A percentile compares a stretch with the other conserved stretches of the same genome.
Conservation (phyloP, 2,797 vertebrate genomes). For the Carapus acus region DNA sequence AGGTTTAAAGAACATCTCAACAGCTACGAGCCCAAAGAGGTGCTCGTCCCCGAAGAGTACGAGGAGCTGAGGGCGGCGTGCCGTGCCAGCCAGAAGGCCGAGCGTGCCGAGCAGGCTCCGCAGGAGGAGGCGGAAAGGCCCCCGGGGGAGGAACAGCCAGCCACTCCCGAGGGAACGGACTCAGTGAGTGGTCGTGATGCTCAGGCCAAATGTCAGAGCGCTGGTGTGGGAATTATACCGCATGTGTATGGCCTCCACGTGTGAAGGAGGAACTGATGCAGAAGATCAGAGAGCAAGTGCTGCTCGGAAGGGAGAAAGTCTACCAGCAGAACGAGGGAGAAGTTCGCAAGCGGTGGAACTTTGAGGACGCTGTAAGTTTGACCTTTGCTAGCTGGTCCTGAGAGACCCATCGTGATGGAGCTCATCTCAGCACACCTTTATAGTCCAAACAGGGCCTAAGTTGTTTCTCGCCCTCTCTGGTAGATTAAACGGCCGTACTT, state of each 20-base stretch:
- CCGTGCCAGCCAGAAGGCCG: slow-evolving; percentile 65
- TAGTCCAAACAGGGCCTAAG: too few relatives aligned
- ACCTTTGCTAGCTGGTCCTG: background rate
- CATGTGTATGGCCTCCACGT: background rate
- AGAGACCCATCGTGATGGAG: background rate
- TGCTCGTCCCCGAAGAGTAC: slow-evolving; percentile 74
- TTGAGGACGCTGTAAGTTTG: slow-evolving; percentile 75
- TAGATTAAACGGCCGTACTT: slow-evolving; percentile 87
- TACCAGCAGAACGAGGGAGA: slow-evolving; percentile 76
- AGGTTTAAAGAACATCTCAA: slow-evolving; percentile 78
- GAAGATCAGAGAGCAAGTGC: slow-evolving; percentile 73
- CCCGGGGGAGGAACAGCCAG: slow-evolving; percentile 75
- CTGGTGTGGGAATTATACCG: background rate
- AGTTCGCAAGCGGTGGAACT: slow-evolving; percentile 79
- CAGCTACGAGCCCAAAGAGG: slow-evolving; percentile 64
- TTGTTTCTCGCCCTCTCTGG: background rate
- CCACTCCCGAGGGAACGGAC: slow-evolving; percentile 57
- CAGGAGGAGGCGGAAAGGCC: slow-evolving; percentile 71
- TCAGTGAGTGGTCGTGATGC: slow-evolving; percentile 50
- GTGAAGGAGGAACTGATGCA: slow-evolving; percentile 72
- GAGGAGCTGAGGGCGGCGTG: slow-evolving; percentile 67
- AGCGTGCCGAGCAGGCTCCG: slow-evolving; percentile 62
- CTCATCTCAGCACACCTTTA: too few relatives aligned
- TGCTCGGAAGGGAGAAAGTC: slow-evolving; percentile 70
- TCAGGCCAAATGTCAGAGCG: too few relatives aligned